phyloP scores from a whole-genome alignment of 2,888 invertebrate species.

The Bembecia ichneumoniformis region DNA sequence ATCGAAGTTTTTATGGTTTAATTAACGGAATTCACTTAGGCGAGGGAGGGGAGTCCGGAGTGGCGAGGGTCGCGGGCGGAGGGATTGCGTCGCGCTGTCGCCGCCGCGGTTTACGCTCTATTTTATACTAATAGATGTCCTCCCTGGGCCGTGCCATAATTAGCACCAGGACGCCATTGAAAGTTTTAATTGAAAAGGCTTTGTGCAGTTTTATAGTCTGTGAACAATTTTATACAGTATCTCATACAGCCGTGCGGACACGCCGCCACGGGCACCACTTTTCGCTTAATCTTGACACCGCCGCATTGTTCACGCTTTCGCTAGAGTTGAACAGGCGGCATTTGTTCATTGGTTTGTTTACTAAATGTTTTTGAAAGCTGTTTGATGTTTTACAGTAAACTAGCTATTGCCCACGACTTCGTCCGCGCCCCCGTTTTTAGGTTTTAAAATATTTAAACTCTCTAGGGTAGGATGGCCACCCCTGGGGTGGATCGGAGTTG shows the following conservation, averaged over 20 bases:
- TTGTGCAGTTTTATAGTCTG: slow-evolving; percentile 64
- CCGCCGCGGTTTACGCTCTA: slow-evolving; percentile 46
- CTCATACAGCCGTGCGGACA: slow-evolving; percentile 27
- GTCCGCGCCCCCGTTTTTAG: too few relatives aligned
- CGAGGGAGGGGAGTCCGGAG: slow-evolving; percentile 27
- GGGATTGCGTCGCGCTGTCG: slow-evolving; percentile 28
- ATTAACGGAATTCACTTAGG: slow-evolving; percentile 74
- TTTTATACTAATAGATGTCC: slow-evolving; percentile 64
- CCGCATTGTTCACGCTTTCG: slow-evolving; percentile 15
- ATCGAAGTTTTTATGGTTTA: slow-evolving; percentile 75
- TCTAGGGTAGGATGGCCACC: too few relatives aligned
- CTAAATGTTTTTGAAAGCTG: too few relatives aligned
- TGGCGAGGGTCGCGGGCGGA: slow-evolving; percentile 20
- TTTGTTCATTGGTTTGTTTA: not conserved
- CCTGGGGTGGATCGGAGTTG: too few relatives aligned
- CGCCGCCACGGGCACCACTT: slow-evolving; percentile 7
- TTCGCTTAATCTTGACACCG: slow-evolving; percentile 38
- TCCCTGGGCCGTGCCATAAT: slow-evolving; percentile 50
- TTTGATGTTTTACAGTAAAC: too few relatives aligned
- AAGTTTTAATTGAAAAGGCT: slow-evolving; percentile 71
- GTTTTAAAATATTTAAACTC: too few relatives aligned
- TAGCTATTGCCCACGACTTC: too few relatives aligned
- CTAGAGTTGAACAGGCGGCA: not conserved
- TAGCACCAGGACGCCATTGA: slow-evolving; percentile 59
- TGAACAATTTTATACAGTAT: slow-evolving; percentile 55